Conservation (phyloP, 2,888 invertebrate genomes). For the Diarsia rubi region DNA sequence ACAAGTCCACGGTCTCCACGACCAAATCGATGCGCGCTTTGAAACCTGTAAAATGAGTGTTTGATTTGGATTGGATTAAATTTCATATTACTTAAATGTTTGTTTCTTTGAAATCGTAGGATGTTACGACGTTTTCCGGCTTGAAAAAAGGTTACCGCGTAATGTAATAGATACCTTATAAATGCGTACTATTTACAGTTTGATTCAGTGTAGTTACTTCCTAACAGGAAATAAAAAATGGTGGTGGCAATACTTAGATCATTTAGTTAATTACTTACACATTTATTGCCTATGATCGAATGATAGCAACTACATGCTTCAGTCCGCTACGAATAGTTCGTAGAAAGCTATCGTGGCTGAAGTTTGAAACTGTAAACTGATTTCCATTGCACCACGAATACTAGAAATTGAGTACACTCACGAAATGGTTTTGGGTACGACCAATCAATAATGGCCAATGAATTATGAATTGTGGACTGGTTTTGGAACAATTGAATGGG, state of each 20-base stretch:
- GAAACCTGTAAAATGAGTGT: constrained; percentile 33
- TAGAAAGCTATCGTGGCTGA: constrained; percentile 58
- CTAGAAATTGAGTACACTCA: constrained; percentile 56
- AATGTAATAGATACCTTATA: constrained; percentile 51
- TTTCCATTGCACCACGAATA: constrained; percentile 50
- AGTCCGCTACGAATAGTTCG: constrained; percentile 27
- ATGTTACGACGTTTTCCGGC: constrained; percentile 47
- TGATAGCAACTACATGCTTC: constrained; percentile 16
- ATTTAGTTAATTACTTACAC: constrained; percentile 42
- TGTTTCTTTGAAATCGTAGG: constrained; percentile 54
- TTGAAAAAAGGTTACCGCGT: constrained; percentile 40
- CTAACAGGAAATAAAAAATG: constrained; percentile 56
- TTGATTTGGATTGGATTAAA: constrained; percentile 25
- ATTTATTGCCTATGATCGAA: constrained; percentile 34
- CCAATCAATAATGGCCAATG: constrained; percentile 50
- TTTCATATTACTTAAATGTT: constrained; percentile 16
- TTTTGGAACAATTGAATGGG: constrained; percentile 61
- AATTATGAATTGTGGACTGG: constrained; percentile 40
- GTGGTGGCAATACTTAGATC: constrained; percentile 33
- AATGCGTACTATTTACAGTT: constrained; percentile 48
- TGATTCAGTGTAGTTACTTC: constrained; percentile 47
- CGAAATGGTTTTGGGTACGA: constrained; percentile 50
- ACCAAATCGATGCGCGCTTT: constrained; percentile 34
- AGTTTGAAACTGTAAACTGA: constrained; percentile 51
- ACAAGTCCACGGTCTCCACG: constrained; percentile 23